Conservation (phyloP, 2,113 vertebrate species). For the Salvelinus fontinalis region DNA sequence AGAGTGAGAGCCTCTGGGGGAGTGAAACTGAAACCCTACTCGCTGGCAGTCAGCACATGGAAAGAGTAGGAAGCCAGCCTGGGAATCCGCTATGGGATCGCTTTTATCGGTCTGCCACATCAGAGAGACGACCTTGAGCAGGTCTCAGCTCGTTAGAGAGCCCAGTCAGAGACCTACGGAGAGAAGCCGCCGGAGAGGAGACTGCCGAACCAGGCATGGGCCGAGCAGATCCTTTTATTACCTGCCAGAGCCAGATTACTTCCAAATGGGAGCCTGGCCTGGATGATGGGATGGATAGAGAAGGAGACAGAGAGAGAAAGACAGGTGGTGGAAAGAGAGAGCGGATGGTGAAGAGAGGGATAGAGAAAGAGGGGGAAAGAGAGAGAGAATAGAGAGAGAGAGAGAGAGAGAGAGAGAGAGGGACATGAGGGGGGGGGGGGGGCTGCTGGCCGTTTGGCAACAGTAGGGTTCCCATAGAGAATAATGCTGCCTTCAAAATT, state of each 20-base stretch:
- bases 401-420: background rate
- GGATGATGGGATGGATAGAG: no score
- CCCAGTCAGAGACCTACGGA: conserved; percentile 51
- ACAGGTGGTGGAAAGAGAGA: background rate
- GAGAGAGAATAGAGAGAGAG: background rate
- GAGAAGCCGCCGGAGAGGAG: conserved; percentile 37
- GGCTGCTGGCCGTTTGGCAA: no score
- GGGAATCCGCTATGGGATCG: conserved; percentile 49
- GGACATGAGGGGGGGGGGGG: background rate
- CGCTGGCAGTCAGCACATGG: conserved; percentile 34
- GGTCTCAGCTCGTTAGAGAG: conserved; percentile 58
- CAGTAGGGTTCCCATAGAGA: no score
- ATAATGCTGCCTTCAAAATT: no score
- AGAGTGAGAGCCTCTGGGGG: conserved; percentile 29
- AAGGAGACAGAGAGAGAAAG: no score
- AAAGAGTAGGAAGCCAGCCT: conserved; percentile 43
- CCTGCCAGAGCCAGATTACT: conserved; percentile 61
- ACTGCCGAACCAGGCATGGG: conserved; percentile 41
- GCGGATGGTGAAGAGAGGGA: background rate
- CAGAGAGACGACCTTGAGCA: conserved; percentile 63
- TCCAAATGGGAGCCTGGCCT: conserved; percentile 50
- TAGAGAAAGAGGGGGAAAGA: background rate
- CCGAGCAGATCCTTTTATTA: conserved; percentile 60
- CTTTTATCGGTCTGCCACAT: conserved; percentile 60
- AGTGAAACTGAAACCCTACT: conserved; percentile 54